These are phyloP conservation scores for Notiomystis cincta DNA, from an alignment of 2,113 vertebrate genomes.

Conservation along the genomic window DNA sequence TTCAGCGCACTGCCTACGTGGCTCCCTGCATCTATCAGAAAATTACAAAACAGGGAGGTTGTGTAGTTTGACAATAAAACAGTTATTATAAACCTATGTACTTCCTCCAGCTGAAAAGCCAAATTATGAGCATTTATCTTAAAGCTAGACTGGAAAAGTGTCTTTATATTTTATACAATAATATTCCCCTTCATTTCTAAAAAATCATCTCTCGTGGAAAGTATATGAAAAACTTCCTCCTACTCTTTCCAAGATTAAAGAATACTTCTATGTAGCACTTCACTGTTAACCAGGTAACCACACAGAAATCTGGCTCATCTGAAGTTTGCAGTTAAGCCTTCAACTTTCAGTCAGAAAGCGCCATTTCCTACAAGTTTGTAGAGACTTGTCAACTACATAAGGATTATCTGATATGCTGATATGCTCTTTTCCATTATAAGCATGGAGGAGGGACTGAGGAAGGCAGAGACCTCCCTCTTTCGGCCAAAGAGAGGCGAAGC, in stretches of 20 bases:
- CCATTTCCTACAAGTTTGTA: neutral
- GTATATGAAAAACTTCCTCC: fast-evolving
- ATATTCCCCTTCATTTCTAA: neutral
- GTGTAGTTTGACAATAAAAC: neutral
- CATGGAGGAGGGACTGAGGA: fast-evolving
- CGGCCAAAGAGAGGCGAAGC: neutral
- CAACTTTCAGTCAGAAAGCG: neutral
- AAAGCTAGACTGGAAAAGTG: neutral
- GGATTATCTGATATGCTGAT: neutral
- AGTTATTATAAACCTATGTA: neutral
- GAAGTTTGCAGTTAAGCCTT: neutral
- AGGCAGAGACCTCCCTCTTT: neutral
- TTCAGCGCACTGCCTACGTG: fast-evolving
- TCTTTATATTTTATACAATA: neutral
- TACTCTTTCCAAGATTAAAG: neutral
- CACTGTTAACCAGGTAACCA: neutral
- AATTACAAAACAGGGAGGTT: fast-evolving
- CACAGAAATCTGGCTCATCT: neutral
- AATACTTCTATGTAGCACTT: neutral
- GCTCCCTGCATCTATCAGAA: neutral
- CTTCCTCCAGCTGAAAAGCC: neutral
- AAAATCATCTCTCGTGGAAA: neutral
- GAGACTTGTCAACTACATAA: fast-evolving
- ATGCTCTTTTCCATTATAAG: neutral
- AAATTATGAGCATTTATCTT: neutral